Conservation (phyloP, 2,797 vertebrate species). For the Pseudomugil tenellus region DNA sequence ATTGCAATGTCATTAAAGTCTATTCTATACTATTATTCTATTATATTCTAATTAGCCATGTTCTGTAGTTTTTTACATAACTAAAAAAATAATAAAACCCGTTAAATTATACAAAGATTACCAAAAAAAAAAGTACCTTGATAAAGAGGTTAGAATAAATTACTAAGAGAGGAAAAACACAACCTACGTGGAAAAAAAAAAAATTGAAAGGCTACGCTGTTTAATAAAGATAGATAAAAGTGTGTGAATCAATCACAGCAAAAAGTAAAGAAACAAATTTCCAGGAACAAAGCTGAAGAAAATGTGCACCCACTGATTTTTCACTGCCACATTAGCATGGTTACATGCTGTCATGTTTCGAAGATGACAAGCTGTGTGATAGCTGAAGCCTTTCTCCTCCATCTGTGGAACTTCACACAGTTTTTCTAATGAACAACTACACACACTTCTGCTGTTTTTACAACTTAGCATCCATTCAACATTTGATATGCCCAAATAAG, state of each 20-base stretch:
- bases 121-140: neutral
- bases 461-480: conserved; percentile 5
- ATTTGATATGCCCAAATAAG: conserved; percentile 13
- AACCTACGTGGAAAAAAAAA: too few relatives aligned
- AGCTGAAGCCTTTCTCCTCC: conserved; percentile 60
- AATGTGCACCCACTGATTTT: conserved; percentile 16
- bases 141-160: neutral
- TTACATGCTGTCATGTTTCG: conserved; percentile 39
- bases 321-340: conserved; percentile 33
- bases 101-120: too few relatives aligned
- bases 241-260: neutral
- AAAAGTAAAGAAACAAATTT: neutral
- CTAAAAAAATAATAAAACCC: too few relatives aligned
- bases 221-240: too few relatives aligned
- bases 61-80: too few relatives aligned
- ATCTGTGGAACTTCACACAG: conserved; percentile 65
- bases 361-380: conserved; percentile 54
- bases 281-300: conserved; percentile 4
- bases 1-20: too few relatives aligned
- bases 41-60: too few relatives aligned
- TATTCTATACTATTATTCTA: too few relatives aligned
- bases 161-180: too few relatives aligned
- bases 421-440: conserved; percentile 15
- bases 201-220: too few relatives aligned
- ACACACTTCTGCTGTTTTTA: conserved; percentile 23